Conservation (phyloP, 1,140 invertebrate species). For the Formica selysi region DNA sequence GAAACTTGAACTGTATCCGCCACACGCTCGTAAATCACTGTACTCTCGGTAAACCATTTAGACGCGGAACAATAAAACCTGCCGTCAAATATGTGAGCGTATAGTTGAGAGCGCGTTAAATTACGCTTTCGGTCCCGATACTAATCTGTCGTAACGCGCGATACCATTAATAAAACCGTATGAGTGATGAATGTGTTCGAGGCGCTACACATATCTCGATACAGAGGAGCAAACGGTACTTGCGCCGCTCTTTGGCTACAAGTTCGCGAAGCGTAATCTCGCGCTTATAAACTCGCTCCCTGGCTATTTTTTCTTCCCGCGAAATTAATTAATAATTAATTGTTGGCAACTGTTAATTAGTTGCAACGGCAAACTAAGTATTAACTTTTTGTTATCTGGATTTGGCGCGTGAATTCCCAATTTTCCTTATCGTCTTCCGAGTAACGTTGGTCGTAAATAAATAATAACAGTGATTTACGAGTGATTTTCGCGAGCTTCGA, state of each 20-base stretch:
- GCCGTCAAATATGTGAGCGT: not conserved
- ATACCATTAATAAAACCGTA: conserved; percentile 50
- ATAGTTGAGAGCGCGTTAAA: conserved; percentile 10
- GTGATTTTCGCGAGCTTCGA: not conserved
- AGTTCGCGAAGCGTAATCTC: conserved; percentile 15
- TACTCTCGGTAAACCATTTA: not conserved
- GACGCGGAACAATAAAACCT: conserved; percentile 32
- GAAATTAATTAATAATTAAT: conserved; percentile 44
- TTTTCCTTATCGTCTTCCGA: conserved; percentile 20
- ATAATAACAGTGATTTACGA: conserved; percentile 7
- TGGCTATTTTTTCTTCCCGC: not conserved
- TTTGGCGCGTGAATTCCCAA: conserved; percentile 9
- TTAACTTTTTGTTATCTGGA: conserved; percentile 36
- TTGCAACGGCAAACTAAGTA: not conserved
- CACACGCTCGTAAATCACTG: conserved; percentile 6
- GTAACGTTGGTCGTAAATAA: not conserved
- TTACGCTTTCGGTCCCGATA: conserved; percentile 39
- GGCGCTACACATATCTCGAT: conserved; percentile 27
- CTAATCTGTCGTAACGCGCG: conserved; percentile 41
- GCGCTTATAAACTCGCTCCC: conserved; percentile 6
- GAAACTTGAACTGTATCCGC: not conserved
- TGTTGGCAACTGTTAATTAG: conserved; percentile 9
- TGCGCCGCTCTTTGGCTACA: not conserved
- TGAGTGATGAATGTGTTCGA: conserved; percentile 36
- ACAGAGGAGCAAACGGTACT: not conserved